phyloP scores from a whole-genome alignment of 2,797 vertebrate species.

The Molossus alvarezi region DNA sequence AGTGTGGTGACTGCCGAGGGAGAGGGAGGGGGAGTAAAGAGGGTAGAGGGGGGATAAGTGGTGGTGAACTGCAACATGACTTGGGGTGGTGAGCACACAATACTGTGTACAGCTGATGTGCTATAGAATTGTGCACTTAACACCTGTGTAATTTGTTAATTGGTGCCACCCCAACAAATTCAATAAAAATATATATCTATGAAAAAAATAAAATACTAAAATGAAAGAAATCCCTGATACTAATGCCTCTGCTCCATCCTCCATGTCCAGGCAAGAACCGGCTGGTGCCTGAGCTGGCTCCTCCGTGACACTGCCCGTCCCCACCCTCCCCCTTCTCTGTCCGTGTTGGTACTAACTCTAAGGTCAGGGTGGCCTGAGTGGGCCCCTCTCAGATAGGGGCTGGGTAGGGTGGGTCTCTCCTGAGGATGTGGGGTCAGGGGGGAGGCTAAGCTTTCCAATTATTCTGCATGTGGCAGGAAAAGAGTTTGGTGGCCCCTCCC shows the following conservation, averaged over 20 bases:
- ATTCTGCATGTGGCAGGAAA: background rate
- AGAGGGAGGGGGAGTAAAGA: background rate
- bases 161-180: background rate
- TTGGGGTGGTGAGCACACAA: background rate
- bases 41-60: background rate
- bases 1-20: background rate
- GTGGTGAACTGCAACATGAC: background rate
- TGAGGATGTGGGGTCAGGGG: background rate
- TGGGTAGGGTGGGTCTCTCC: background rate
- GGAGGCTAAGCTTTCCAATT: background rate
- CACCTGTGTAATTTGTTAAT: background rate
- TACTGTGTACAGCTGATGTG: background rate
- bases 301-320: background rate
- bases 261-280: background rate
- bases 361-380: background rate
- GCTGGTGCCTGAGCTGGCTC: background rate
- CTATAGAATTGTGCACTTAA: background rate
- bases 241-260: background rate
- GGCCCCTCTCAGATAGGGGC: background rate
- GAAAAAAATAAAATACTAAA: background rate
- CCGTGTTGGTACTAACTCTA: background rate
- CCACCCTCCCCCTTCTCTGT: accelerated
- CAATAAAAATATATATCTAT: background rate
- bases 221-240: background rate
- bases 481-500: background rate